Evolutionary conservation across 2,888 invertebrate genomes (phyloP), one percentile per base, ranked within the genome.

Genomic region (Phymatocera aterrima): DNA sequence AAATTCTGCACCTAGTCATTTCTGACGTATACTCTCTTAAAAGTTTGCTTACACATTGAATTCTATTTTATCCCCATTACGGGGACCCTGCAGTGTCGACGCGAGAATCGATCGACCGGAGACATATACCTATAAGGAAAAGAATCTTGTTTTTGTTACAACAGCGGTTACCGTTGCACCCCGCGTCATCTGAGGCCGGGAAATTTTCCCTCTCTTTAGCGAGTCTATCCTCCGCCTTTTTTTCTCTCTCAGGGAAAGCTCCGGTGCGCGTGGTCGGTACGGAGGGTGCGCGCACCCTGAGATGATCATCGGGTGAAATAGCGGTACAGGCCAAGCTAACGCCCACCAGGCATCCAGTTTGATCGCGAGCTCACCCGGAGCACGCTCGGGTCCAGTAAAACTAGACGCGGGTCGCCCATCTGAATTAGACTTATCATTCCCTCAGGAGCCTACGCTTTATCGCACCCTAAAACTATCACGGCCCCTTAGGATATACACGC

Each of bases 341-440:
- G 75, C 75, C 75, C 75, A 75, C 75, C 75, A 57, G 54, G 57
- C 75, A 60, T 40, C 60, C 75, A 75, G 75, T 75, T 57, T 75
- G 54, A 75, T 75, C 40, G 75, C 72, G 75, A 75, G 75, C 75
- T 75, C 54, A 57, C 37, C 60, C 57, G 57, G 75, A 75, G 75
- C 60, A 51, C 31, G 48, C 28, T 34, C 72, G 48, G 43, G 72
- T 34, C 51, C n/a, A 34, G 3, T 21, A 21, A 10, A 12, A 31
- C 51, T 18, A 68, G n/a, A 40, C 34, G 48, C 51, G 51, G 21
- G 31, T 24, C 18, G 24, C 61, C 1, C 34, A n/a, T 64, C 37
- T 12, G 64, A 57, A 57, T 37, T 12, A 21, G n/a, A 40, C 31
- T 61, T n/a, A n/a, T 0, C 61, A n/a, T 6, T 34, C 34, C 34